These are phyloP conservation scores for Scatophagus argus DNA, from an alignment of 2,113 vertebrate species.

Conservation along the genomic window DNA sequence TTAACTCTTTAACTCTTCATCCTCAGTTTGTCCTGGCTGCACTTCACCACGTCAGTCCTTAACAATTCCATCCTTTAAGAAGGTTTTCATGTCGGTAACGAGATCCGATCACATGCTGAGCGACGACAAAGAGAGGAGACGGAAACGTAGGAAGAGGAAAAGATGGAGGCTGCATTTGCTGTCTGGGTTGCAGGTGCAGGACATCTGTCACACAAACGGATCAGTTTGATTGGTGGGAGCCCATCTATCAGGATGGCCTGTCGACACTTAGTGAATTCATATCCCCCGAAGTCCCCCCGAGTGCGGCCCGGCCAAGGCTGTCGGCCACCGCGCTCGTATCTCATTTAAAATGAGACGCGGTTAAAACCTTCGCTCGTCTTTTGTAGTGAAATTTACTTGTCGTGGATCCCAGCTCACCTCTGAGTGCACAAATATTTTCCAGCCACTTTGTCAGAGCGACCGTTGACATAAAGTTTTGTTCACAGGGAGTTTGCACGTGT, in stretches of 20 bases:
- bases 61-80: neutral
- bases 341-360: slow-evolving; percentile 52
- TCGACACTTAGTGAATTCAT: slow-evolving; percentile 80
- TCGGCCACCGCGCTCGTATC: slow-evolving; percentile 64
- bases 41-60: neutral
- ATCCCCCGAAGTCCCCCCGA: slow-evolving; percentile 75
- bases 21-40: neutral
- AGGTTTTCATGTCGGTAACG: neutral
- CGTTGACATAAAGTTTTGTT: neutral
- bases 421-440: neutral
- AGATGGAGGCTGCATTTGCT: slow-evolving; percentile 55
- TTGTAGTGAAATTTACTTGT: slow-evolving; percentile 8
- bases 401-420: neutral
- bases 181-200: slow-evolving; percentile 72
- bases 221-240: slow-evolving; percentile 78
- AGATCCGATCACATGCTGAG: neutral
- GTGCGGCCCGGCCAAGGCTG: slow-evolving; percentile 65
- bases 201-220: slow-evolving; percentile 82
- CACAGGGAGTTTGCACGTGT: no score
- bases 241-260: slow-evolving; percentile 78
- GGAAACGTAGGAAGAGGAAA: slow-evolving; percentile 17
- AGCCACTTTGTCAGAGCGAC: neutral
- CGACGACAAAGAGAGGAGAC: neutral
- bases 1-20: no score
- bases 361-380: slow-evolving; percentile 26